Base-by-base conservation (phyloP, 2,113 vertebrate species). In the Aphyosemion australe region DNA sequence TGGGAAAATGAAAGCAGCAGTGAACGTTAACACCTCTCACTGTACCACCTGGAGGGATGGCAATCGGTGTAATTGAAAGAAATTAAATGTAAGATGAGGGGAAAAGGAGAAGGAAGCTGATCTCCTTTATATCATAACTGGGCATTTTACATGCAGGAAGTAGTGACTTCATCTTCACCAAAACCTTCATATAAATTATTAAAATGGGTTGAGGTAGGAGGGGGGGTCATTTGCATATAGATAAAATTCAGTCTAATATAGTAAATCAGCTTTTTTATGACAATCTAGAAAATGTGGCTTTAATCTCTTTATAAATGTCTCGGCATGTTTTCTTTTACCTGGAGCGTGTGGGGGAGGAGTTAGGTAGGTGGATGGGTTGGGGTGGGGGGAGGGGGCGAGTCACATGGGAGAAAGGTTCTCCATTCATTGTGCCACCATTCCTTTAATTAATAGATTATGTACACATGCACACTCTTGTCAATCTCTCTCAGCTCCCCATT, bases 371-470 rank as follows among this genome's bases (percentile, higher is more conserved):
- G 53, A 31, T 15, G 56, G 32, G 49, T 1, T 14, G 18, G 3
- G n/a, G n/a, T 8, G 6, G 41, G 19, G 43, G 10, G 21, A 41
- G 4, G n/a, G 47, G 60, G 55, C 91, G 92, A 93, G 85, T 92
- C 85, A 86, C 80, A 80, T 75, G 86, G 82, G 66, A 91, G 78
- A 93, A 93, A 87, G 80, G 90, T 86, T 86, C 91, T 80, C 83
- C 85, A 87, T 90, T 16, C n/a, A 84, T 91, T 90, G 83, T 87
- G 71, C 65, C 61, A 89, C 92, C 91, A 90, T 14, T 39, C 90
- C 92, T 94, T 94, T 96, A 96, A 96, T 96, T 94, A 96, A 95
- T 94, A 93, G 92, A 95, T 95, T 93, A 95, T 95, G 95, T 96
- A 95, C 94, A 94, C 92, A 88, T 91, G 92, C 95, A 95, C 94